Percentiles rank a stretch among this genome's conserved stretches.
Conservation (phyloP, 2,113 vertebrate genomes). For the Melanostigma gelatinosum region DNA sequence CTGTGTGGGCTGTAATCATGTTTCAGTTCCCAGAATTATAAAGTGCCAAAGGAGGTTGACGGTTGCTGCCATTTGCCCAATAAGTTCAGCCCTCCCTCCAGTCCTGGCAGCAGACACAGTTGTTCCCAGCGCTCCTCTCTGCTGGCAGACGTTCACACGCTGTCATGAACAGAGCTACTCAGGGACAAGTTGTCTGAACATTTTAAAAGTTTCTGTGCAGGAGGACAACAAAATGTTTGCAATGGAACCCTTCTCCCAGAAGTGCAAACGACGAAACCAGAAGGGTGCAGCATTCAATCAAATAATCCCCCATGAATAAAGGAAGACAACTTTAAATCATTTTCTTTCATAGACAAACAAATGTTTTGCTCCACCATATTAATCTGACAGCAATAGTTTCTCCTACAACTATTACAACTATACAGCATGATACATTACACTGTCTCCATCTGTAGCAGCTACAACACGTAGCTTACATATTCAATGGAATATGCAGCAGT, state of each 20-base stretch:
- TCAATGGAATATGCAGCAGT: background rate
- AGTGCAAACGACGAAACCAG: background rate
- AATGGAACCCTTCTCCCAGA: background rate
- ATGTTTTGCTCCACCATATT: background rate
- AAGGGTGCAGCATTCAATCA: background rate
- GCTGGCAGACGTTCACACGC: background rate
- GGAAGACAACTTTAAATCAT: background rate
- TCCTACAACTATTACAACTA: background rate
- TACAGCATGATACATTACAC: background rate
- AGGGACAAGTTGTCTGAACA: background rate
- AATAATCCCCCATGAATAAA: background rate
- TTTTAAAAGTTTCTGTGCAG: background rate
- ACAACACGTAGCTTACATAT: background rate
- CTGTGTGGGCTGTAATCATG: background rate
- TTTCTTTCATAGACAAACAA: background rate
- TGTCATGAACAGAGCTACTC: background rate
- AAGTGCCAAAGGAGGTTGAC: background rate
- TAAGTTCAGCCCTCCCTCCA: background rate
- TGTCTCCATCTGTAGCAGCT: background rate
- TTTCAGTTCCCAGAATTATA: conserved; percentile 38
- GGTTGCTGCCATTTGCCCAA: background rate
- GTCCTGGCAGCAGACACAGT: background rate
- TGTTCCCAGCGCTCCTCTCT: background rate
- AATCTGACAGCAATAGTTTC: background rate
- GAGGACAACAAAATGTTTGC: background rate